Conservation (phyloP, 2,888 invertebrate genomes). For the Epistrophella euchroma region DNA sequence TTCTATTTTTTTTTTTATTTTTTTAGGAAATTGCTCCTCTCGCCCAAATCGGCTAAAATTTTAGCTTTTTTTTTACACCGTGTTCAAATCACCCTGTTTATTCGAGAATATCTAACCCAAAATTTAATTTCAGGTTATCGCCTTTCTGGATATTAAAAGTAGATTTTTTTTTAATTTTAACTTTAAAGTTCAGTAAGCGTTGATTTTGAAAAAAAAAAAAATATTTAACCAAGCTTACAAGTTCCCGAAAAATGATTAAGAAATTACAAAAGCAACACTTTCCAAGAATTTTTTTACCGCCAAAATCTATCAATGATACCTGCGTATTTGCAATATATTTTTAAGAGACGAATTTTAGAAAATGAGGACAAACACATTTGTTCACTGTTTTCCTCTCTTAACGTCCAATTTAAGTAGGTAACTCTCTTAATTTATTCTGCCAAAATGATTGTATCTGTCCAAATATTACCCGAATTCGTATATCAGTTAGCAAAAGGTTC, state of each 20-base stretch:
- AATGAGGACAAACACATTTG: neutral
- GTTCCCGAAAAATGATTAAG: neutral
- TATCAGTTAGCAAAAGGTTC: neutral
- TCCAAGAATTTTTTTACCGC: neutral
- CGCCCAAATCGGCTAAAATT: too few species aligned
- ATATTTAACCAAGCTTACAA: neutral
- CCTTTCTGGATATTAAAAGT: too few species aligned
- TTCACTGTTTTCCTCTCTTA: neutral
- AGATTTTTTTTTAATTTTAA: too few species aligned
- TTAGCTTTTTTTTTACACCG: too few species aligned
- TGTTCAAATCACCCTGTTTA: too few species aligned
- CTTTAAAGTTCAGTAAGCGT: too few species aligned
- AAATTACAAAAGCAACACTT: neutral
- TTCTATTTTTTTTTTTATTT: too few species aligned
- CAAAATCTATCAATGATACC: neutral
- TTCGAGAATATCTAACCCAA: too few species aligned
- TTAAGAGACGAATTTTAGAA: neutral
- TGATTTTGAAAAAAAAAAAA: neutral
- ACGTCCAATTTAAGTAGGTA: neutral
- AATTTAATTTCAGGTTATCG: too few species aligned
- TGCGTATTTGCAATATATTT: neutral
- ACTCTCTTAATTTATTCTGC: conserved; percentile 10
- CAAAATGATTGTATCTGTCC: conserved; percentile 8
- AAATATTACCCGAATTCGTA: conserved; percentile 12
- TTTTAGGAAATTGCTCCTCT: too few species aligned